phyloP scores from a whole-genome alignment of 2,797 vertebrate species.

The Eulemur rubriventer region DNA sequence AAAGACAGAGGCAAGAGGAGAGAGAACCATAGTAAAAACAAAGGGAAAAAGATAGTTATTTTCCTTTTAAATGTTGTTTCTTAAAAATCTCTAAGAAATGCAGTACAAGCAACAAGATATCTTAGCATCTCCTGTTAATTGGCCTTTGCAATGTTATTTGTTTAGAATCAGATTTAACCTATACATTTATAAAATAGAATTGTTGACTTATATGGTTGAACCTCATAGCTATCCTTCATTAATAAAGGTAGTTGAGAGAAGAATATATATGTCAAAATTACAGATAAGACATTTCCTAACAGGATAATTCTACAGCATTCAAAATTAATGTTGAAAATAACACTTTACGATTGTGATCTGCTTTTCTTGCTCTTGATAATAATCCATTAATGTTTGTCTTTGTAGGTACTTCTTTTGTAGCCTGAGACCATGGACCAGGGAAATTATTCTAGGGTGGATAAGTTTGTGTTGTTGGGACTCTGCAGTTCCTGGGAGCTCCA shows the following conservation, averaged over 20 bases:
- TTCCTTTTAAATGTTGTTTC: not conserved
- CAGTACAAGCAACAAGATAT: not conserved
- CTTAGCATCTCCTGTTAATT: not conserved
- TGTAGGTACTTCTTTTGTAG: not conserved
- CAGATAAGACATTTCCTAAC: not conserved
- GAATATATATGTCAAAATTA: not conserved
- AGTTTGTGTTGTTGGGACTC: constrained; percentile 66
- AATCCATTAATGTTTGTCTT: not conserved
- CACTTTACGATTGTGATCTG: not conserved
- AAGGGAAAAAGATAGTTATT: not conserved
- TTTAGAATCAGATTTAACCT: not conserved
- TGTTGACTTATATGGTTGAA: not conserved
- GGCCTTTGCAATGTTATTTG: not conserved
- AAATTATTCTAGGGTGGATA: constrained; percentile 49
- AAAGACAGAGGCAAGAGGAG: not conserved
- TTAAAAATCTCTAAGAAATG: not conserved
- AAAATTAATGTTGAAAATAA: not conserved
- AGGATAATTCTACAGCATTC: not conserved
- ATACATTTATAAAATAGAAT: not conserved
- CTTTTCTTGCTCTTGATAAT: not conserved
- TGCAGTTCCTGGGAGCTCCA: constrained; percentile 40
- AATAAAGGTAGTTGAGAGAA: not conserved
- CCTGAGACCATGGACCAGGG: constrained; percentile 14
- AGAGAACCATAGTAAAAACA: not conserved
- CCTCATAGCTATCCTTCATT: not conserved